A percentile compares a stretch with the other conserved stretches of the same genome.
These are phyloP conservation scores for Orius insidiosus DNA, from an alignment of 1,140 invertebrate genomes.

Conservation along the genomic window DNA sequence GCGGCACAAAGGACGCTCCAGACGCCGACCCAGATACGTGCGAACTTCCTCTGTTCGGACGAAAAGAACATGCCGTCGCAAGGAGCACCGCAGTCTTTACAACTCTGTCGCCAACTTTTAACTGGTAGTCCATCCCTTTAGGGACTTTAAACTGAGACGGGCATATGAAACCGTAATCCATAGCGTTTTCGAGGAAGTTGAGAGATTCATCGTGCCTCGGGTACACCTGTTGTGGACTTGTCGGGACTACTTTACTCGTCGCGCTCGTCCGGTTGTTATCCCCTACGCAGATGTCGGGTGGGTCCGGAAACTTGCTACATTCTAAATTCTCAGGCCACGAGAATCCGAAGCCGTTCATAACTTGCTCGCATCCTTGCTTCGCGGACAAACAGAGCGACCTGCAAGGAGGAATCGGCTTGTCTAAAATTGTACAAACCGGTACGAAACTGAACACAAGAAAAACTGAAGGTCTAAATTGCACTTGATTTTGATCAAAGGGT, in stretches of 20 bases:
- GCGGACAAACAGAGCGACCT: slow-evolving; percentile 77
- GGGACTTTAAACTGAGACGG: slow-evolving; percentile 71
- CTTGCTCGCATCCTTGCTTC: slow-evolving; percentile 65
- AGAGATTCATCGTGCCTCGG: slow-evolving; percentile 10
- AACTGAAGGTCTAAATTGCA: slow-evolving; percentile 88
- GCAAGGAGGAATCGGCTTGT: slow-evolving; percentile 80
- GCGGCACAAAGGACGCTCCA: slow-evolving; percentile 82
- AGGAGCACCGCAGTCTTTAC: slow-evolving; percentile 72
- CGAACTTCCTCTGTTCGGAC: slow-evolving; percentile 58
- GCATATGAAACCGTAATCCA: slow-evolving; percentile 66
- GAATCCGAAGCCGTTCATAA: slow-evolving; percentile 88
- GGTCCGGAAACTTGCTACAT: slow-evolving; percentile 77
- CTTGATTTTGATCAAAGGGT: slow-evolving; percentile 87
- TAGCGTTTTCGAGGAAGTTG: slow-evolving; percentile 26
- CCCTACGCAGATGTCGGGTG: slow-evolving; percentile 64
- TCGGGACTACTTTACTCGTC: slow-evolving; percentile 26
- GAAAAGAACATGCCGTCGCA: slow-evolving; percentile 88
- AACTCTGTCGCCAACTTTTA: slow-evolving; percentile 62
- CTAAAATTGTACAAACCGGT: slow-evolving; percentile 88
- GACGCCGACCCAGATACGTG: slow-evolving; percentile 79
- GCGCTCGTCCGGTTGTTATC: slow-evolving; percentile 44
- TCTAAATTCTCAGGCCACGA: slow-evolving; percentile 86
- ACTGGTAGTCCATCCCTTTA: slow-evolving; percentile 53
- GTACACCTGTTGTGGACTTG: slow-evolving; percentile 3
- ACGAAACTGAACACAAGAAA: slow-evolving; percentile 90